Evolutionary conservation across 2,888 invertebrate species (phyloP).

Genomic region (Hydrotaea diabolus): DNA sequence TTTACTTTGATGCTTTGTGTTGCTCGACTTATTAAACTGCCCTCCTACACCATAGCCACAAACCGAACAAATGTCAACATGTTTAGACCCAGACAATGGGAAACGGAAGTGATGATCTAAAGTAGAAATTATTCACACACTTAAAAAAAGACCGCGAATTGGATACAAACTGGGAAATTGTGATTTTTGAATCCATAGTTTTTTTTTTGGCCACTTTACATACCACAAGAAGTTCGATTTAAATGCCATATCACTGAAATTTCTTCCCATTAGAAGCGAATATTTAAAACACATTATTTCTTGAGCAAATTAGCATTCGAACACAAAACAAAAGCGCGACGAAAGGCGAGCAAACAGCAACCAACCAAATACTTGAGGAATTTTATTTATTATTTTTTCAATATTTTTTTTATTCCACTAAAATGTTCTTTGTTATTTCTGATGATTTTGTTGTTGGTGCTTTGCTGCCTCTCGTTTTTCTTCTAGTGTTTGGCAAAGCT

Average conservation of each 20-base stretch:
- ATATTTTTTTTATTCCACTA: neutral
- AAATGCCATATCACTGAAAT: slow-evolving; percentile 67
- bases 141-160: neutral
- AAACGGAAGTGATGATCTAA: neutral
- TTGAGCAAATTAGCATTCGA: neutral
- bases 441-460: neutral
- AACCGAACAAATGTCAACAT: no score
- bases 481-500: slow-evolving; percentile 59
- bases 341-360: neutral
- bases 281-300: slow-evolving; percentile 71
- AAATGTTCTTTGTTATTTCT: slow-evolving; percentile 10
- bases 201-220: neutral
- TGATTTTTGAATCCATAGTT: neutral
- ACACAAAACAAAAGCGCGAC: neutral
- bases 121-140: neutral
- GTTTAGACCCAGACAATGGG: neutral
- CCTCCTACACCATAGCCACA: no score
- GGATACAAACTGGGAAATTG: neutral
- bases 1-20: no score
- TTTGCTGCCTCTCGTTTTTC: neutral
- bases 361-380: neutral
- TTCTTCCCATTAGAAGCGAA: slow-evolving; percentile 69
- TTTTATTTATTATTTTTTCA: slow-evolving; percentile 15
- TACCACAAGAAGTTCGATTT: slow-evolving; percentile 55
- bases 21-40: no score